Evolutionary conservation across 37 sponge, comb jelly and placozoan genomes (phyloP).

Genomic region (Dysidea cf. avara): DNA sequence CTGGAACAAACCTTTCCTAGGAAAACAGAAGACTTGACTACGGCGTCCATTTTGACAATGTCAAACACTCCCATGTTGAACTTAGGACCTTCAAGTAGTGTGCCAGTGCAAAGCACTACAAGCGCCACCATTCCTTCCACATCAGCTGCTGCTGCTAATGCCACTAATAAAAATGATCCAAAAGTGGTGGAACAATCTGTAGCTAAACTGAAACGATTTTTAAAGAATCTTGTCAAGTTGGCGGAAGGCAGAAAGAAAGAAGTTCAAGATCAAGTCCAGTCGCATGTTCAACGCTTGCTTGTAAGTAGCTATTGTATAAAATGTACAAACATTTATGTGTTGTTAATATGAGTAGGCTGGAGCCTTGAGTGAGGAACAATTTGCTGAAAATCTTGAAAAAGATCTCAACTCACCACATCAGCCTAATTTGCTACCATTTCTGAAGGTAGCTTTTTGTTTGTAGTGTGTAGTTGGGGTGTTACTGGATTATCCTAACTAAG

Average conservation of each 20-base stretch:
- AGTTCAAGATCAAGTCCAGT: conserved; percentile 51
- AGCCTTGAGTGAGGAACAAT: conserved; percentile 60
- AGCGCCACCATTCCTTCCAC: too few relatives aligned
- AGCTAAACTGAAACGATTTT: conserved; percentile 69
- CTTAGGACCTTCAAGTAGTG: too few relatives aligned
- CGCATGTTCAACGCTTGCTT: conserved; percentile 69
- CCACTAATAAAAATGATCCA: neutral
- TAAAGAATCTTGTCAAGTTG: conserved; percentile 63
- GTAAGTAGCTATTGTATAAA: conserved; percentile 35
- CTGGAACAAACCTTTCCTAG: conserved; percentile 2
- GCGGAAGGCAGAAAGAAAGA: conserved; percentile 52
- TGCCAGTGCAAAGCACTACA: too few relatives aligned
- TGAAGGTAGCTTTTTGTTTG: too few relatives aligned
- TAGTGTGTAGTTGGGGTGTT: too few relatives aligned
- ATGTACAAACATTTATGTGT: neutral
- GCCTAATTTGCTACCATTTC: conserved; percentile 69
- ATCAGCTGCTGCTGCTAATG: neutral
- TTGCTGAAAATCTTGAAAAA: conserved; percentile 63
- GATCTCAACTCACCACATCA: conserved; percentile 79
- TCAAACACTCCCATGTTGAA: neutral
- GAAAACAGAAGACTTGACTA: conserved; percentile 62
- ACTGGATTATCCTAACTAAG: too few relatives aligned
- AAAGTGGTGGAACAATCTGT: conserved; percentile 24
- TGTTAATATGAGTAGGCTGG: conserved; percentile 36
- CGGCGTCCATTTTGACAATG: conserved; percentile 19